Evolutionary conservation across 2,888 invertebrate species (phyloP).

Genomic region (Pachycephus smyrnensis): DNA sequence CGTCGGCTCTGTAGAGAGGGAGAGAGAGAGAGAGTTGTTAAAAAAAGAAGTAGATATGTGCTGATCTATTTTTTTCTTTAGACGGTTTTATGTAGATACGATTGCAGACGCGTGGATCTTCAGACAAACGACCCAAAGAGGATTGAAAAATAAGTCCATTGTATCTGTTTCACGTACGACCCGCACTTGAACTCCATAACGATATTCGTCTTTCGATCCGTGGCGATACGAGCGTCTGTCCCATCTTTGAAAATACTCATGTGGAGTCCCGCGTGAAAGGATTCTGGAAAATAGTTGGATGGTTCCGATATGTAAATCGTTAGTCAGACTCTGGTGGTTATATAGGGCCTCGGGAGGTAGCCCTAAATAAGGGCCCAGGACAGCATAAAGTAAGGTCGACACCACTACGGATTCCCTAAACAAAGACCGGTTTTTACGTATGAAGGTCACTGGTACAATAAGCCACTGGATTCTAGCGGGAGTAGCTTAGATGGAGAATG

Average conservation of each 20-base stretch:
- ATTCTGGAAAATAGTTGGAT: not conserved
- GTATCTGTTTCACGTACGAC: not conserved
- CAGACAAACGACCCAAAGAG: not conserved
- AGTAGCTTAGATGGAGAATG: not conserved
- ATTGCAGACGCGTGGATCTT: not conserved
- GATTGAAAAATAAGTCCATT: not conserved
- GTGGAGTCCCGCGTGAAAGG: not conserved
- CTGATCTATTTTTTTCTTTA: no score
- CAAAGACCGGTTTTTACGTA: slow-evolving; percentile 62
- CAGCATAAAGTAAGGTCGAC: slow-evolving; percentile 9
- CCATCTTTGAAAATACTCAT: not conserved
- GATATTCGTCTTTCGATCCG: not conserved
- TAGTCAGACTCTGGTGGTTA: not conserved
- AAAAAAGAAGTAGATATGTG: not conserved
- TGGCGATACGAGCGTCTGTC: not conserved
- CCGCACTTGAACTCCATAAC: not conserved
- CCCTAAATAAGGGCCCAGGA: slow-evolving; percentile 37
- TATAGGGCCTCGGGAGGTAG: not conserved
- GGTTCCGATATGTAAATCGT: not conserved
- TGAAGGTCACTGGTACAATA: slow-evolving; percentile 66
- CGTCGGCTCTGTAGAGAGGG: no score
- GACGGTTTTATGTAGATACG: not conserved
- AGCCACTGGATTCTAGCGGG: slow-evolving; percentile 21
- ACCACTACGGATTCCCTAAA: slow-evolving; percentile 36
- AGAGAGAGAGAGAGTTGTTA: no score